Evolutionary conservation across 2,797 vertebrate genomes (phyloP), one percentile per base, ranked within the genome.

Genomic region (Eleutherodactylus coqui): DNA sequence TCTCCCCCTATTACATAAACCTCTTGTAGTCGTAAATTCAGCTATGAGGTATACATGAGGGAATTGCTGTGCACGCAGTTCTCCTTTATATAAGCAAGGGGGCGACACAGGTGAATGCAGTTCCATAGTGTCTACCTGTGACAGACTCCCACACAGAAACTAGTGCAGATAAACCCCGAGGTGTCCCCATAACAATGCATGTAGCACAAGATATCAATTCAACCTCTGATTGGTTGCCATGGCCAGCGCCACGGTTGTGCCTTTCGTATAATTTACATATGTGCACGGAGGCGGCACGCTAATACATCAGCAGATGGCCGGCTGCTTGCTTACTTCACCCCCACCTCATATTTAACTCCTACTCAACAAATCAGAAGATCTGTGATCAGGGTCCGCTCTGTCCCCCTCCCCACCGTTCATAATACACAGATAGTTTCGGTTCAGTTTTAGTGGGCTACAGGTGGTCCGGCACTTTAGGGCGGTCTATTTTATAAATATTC

Each of bases 301-400:
- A 67, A 67, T 36, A 36, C 32, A 36, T 69, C 64, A 69, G 67
- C 36, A 70, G 67, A 70, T 70, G 67, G 67, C 36, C 67, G 36
- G 16, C 8, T 10, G 67, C n/a, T 27, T 29, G 29, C 34, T 67
- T 38, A 69, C 19, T 69, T 10, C 34, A 9, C 67, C 36, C 67
- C 67, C 36, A 41, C 67, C 67, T n/a, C 11, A 24, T 38, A 70
- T 70, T 70, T 70, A 36, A 21, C 64, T 36, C 32, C 32, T 19
- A 32, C 62, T 67, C 14, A 17, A 36, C 29, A 36, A 69, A 34
- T 7, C 67, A 38, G 19, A 24, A 38, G 67, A 41, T 24, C 19
- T 24, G 64, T 21, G 17, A 38, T 38, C 34, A 32, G 60, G 16
- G 17, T 34, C 27, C 34, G 34, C 1, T 5, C 34, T 32, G 13